These are phyloP conservation scores for Craterocephalus amniculus DNA, from an alignment of 2,797 vertebrate genomes.

Conservation along the genomic window DNA sequence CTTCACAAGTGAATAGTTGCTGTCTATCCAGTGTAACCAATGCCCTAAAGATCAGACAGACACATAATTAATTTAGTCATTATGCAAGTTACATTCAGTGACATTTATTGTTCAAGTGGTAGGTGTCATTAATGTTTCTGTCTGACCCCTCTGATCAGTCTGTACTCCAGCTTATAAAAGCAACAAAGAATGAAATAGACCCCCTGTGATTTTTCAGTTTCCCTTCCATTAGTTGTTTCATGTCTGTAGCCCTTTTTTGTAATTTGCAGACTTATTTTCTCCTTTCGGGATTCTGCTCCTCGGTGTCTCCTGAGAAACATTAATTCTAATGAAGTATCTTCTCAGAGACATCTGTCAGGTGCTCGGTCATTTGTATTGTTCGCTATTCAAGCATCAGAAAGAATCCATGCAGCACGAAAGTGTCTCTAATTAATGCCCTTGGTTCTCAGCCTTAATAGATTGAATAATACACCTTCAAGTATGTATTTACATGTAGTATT, in stretches of 20 bases:
- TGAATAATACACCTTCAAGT: slow-evolving; percentile 40
- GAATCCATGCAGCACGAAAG: slow-evolving; percentile 46
- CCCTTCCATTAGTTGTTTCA: slow-evolving; percentile 25
- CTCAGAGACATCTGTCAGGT: slow-evolving; percentile 65
- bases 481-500: slow-evolving; percentile 49
- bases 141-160: slow-evolving; percentile 61
- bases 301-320: slow-evolving; percentile 43
- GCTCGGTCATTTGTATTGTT: slow-evolving; percentile 62
- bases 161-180: slow-evolving; percentile 55
- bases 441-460: slow-evolving; percentile 45
- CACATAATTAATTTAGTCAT: slow-evolving; percentile 25
- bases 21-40: slow-evolving; percentile 3
- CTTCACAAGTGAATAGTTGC: background rate
- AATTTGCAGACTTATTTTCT: slow-evolving; percentile 1
- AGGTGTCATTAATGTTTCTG: slow-evolving; percentile 40
- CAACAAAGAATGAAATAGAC: slow-evolving; percentile 46
- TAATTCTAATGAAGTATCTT: slow-evolving; percentile 52
- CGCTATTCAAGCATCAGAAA: slow-evolving; percentile 49
- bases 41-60: slow-evolving; percentile 36
- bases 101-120: slow-evolving; percentile 47
- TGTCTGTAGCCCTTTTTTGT: background rate
- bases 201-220: slow-evolving; percentile 14
- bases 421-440: slow-evolving; percentile 52
- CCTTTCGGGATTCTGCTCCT: slow-evolving; percentile 27
- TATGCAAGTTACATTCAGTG: slow-evolving; percentile 35